phyloP scores from a whole-genome alignment of 2,797 vertebrate species.

The Holocentrus rufus region DNA sequence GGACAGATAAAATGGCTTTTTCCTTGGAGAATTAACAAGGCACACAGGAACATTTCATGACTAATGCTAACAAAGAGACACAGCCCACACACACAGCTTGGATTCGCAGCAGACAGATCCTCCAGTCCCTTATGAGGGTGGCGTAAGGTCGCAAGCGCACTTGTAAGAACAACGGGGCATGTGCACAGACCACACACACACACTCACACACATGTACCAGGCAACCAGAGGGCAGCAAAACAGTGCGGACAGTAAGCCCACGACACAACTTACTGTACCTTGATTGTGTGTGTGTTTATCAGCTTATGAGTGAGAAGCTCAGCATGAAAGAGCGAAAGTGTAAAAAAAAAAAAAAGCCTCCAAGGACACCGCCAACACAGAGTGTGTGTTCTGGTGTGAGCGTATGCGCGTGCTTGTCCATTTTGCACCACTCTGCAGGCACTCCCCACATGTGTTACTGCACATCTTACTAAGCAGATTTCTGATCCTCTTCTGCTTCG shows the following conservation, averaged over 20 bases:
- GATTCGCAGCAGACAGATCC: constrained; percentile 50
- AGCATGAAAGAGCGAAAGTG: neutral
- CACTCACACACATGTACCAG: neutral
- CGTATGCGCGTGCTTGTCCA: constrained; percentile 28
- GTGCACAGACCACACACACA: constrained; percentile 6
- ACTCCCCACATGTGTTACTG: constrained; percentile 37
- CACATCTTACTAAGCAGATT: constrained; percentile 67
- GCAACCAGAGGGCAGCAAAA: too few relatives aligned
- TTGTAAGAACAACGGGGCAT: neutral
- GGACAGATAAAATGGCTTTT: neutral
- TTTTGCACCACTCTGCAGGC: constrained; percentile 39
- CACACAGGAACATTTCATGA: constrained; percentile 26
- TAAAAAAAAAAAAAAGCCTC: neutral
- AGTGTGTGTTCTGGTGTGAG: neutral
- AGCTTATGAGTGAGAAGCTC: constrained; percentile 19
- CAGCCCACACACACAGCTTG: constrained; percentile 14
- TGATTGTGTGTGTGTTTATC: constrained; percentile 2
- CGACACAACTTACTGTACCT: too few relatives aligned
- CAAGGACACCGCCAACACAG: neutral
- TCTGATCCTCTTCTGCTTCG: constrained; percentile 48
- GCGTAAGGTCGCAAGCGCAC: constrained; percentile 9
- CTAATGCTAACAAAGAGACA: constrained; percentile 26
- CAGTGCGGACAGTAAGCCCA: too few relatives aligned
- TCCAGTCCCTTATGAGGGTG: constrained; percentile 21
- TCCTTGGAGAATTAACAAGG: constrained; percentile 28